Base-by-base conservation (phyloP, 2,113 vertebrate genomes). In the Lepus americanus region DNA sequence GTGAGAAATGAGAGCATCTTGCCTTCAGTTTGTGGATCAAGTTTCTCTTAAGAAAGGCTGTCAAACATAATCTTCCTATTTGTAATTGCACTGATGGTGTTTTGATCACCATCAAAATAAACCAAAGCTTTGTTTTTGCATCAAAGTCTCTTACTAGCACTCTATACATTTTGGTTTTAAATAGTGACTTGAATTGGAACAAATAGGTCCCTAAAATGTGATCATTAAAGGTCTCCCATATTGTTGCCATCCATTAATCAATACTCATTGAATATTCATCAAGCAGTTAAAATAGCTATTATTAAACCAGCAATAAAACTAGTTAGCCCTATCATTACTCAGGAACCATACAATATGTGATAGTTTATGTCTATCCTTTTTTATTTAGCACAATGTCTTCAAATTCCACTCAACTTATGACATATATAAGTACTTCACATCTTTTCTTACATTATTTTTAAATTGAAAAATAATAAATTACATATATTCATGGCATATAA, bases 221-320 rank as follows among this genome's bases (percentile, higher is more conserved):
- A 74, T 80, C 6, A 49, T 59, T 31, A 44, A 20, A 87, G 10
- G 5, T 73, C 10, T 66, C 44, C 44, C 31, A 70, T 36, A 39
- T 36, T 31, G 31, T 51, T 82, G 25, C 20, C 25, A 36, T 87
- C 25, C 20, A 63, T 87, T 76, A 44, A 82, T 82, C 11, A 87
- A 92, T 29, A 44, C 20, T 55, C 14, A 6, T 74, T 87, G 31
- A 22, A 51, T 61, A 92, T 61, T 87, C 31, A 67, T 33, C 23
- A 49, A 81, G 33, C 16, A 73, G 85, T 94, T 63, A 94, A 84
- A 70, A 9, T 49, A 72, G 27, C n/a, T 78, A 79, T 78, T 85
- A 79, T 51, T 72, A 23, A 89, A 78, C 63, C 51, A 72, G 51
- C 13, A 94, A 27, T 64, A 22, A 74, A 74, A 74, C 14, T 51